Evolutionary conservation across 2,888 invertebrate species (phyloP).

Genomic region (Eretmocerus hayati): DNA sequence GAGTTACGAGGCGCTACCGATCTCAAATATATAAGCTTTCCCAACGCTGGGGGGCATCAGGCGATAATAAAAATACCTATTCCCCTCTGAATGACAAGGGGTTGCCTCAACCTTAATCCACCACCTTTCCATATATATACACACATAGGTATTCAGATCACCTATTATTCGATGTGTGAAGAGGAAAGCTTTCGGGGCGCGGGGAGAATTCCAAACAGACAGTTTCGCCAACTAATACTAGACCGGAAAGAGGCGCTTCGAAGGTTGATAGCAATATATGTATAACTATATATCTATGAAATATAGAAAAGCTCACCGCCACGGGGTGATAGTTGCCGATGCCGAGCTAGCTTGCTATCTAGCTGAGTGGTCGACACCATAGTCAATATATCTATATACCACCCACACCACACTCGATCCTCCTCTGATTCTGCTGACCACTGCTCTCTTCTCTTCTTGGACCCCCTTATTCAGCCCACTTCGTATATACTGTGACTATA

Average conservation of each 20-base stretch:
- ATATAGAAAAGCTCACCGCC: too few relatives aligned
- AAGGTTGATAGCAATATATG: not conserved
- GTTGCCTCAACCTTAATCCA: too few relatives aligned
- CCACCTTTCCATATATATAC: not conserved
- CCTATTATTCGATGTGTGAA: not conserved
- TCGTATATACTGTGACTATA: too few relatives aligned
- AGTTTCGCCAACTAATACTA: not conserved
- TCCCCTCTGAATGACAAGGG: too few relatives aligned
- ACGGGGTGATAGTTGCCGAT: slow-evolving; percentile 13
- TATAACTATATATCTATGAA: too few relatives aligned
- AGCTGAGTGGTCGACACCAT: slow-evolving; percentile 42
- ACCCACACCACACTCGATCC: slow-evolving; percentile 23
- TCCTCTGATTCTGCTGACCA: slow-evolving; percentile 45
- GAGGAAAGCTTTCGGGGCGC: not conserved
- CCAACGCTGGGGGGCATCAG: too few relatives aligned
- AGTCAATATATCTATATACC: too few relatives aligned
- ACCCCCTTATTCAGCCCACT: slow-evolving; percentile 15
- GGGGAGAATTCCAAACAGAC: not conserved
- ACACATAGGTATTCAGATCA: not conserved
- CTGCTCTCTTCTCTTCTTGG: slow-evolving; percentile 25
- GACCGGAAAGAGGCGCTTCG: not conserved
- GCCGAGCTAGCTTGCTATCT: slow-evolving; percentile 4
- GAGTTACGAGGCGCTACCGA: too few relatives aligned
- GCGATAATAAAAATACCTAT: too few relatives aligned
- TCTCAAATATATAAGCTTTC: too few relatives aligned